These are phyloP conservation scores for Myioborus miniatus DNA, from an alignment of 2,797 vertebrate genomes.

Conservation along the genomic window DNA sequence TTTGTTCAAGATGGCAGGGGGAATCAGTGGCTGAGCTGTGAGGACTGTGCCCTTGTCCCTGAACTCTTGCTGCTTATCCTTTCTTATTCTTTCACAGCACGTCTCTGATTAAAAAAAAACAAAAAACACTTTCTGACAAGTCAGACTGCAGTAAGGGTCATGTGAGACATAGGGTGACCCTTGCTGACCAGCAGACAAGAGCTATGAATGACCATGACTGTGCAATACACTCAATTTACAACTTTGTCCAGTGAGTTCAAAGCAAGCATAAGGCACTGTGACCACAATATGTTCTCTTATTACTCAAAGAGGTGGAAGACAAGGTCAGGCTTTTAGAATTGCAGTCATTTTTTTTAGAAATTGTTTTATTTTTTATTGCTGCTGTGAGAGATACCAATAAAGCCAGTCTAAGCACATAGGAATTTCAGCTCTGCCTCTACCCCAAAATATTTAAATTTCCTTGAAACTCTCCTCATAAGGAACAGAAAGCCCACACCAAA, in stretches of 20 bases:
- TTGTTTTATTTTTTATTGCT: slow-evolving; percentile 35
- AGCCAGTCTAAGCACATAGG: slow-evolving; percentile 2
- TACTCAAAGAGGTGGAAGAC: neutral
- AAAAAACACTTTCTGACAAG: neutral
- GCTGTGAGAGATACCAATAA: slow-evolving; percentile 8
- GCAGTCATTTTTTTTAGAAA: neutral
- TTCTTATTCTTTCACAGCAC: neutral
- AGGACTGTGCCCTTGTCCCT: rapidly evolving
- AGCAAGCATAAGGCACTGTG: neutral
- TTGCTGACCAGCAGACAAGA: neutral
- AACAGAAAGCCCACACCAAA: neutral
- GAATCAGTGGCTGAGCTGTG: neutral
- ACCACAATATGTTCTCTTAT: neutral
- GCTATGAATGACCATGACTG: neutral
- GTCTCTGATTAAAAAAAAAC: neutral
- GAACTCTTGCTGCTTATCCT: neutral
- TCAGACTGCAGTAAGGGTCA: neutral
- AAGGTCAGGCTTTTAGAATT: slow-evolving; percentile 24
- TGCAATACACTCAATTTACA: neutral
- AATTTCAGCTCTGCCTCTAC: slow-evolving; percentile 28
- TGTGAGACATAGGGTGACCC: neutral
- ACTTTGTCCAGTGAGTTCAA: neutral
- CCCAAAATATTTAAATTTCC: neutral
- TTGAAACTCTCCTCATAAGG: neutral
- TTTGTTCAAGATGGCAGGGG: neutral